Percentiles rank a stretch among this genome's conserved stretches.
Conservation (phyloP, 2,113 vertebrate species). For the Geothlypis trichas region DNA sequence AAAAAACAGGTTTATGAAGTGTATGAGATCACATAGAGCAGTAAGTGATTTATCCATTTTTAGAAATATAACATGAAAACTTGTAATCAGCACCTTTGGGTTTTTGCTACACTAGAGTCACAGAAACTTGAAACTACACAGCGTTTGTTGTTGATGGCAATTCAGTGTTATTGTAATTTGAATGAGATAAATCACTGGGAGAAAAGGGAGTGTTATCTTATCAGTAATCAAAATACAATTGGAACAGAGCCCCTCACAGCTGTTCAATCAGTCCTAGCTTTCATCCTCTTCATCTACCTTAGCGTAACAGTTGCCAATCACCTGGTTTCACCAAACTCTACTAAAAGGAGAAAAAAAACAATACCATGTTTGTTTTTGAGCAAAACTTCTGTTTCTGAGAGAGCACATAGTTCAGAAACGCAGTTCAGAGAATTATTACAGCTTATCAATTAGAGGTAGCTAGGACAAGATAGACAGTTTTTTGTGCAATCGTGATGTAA, state of each 20-base stretch:
- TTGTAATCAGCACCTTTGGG: background rate
- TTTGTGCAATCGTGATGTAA: background rate
- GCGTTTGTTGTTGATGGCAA: conserved; percentile 52
- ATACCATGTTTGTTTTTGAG: background rate
- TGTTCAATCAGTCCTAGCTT: conserved; percentile 58
- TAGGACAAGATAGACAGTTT: conserved; percentile 26
- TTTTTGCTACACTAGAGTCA: background rate
- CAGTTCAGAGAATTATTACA: background rate
- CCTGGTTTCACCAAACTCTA: background rate
- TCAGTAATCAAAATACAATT: conserved; percentile 63
- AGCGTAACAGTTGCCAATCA: conserved; percentile 58
- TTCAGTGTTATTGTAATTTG: conserved; percentile 52
- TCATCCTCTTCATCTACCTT: conserved; percentile 40
- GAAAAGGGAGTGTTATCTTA: conserved; percentile 55
- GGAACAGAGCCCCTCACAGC: conserved; percentile 50
- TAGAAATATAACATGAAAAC: conserved; percentile 4
- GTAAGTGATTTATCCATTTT: background rate
- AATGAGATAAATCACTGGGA: conserved; percentile 42
- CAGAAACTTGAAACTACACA: conserved; percentile 42
- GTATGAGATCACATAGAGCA: background rate
- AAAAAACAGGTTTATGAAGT: background rate
- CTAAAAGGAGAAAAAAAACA: background rate
- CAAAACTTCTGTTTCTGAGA: background rate
- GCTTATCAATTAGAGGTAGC: background rate
- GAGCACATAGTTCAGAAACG: background rate